Evolutionary conservation across 2,888 invertebrate species (phyloP).

Genomic region (Doris montereyensis): DNA sequence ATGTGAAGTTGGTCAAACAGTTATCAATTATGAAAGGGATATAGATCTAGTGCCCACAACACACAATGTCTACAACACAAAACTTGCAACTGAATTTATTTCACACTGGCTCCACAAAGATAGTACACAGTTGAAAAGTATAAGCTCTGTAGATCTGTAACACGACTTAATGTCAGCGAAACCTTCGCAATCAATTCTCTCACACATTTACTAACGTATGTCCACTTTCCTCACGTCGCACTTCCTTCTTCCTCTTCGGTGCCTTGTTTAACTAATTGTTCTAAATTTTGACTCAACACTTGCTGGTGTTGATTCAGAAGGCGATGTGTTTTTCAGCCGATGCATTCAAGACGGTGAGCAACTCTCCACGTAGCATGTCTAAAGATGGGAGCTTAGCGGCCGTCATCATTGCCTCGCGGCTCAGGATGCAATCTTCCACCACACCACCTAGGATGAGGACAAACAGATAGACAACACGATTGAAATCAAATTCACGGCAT

Average conservation of each 20-base stretch:
- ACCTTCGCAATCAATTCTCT: too few species aligned
- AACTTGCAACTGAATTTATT: too few species aligned
- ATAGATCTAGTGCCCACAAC: too few species aligned
- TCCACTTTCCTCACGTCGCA: neutral
- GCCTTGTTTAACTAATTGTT: conserved; percentile 45
- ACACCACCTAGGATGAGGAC: conserved; percentile 43
- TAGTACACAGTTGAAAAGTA: too few species aligned
- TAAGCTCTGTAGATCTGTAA: too few species aligned
- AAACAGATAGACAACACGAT: neutral
- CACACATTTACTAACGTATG: neutral
- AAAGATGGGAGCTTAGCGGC: conserved; percentile 43
- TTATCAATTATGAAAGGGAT: too few species aligned
- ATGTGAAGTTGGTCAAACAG: too few species aligned
- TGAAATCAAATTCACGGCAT: too few species aligned
- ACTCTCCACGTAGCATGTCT: conserved; percentile 43
- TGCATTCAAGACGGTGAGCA: conserved; percentile 41
- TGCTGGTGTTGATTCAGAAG: conserved; percentile 45
- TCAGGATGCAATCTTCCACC: conserved; percentile 47
- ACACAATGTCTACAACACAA: too few species aligned
- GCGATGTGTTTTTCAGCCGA: conserved; percentile 42
- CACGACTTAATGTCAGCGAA: too few species aligned
- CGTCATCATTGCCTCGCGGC: conserved; percentile 38
- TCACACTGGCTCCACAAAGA: too few species aligned
- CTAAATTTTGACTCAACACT: conserved; percentile 42
- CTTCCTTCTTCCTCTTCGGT: neutral